A percentile compares a stretch with the other conserved stretches of the same genome.
Evolutionary conservation across 2,113 vertebrate genomes (phyloP).

Genomic region (Python bivittatus): DNA sequence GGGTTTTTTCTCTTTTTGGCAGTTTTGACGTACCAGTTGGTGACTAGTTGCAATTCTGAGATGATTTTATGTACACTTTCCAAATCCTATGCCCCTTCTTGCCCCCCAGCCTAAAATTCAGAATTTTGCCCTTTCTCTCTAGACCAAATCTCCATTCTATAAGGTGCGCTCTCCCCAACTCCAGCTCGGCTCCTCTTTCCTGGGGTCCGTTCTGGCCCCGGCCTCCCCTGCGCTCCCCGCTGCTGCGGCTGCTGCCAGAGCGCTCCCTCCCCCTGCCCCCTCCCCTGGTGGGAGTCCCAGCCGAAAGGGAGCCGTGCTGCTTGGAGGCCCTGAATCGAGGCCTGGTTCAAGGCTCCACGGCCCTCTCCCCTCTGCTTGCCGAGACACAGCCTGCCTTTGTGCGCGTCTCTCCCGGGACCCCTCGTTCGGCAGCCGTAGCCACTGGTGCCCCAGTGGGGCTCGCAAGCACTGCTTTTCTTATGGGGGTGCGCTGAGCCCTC

Average conservation of each 20-base stretch:
- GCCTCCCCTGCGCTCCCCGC: not conserved
- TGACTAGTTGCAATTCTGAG: not conserved
- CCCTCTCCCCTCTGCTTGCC: slow-evolving; percentile 48
- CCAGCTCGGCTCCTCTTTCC: not conserved
- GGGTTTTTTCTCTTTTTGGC: not conserved
- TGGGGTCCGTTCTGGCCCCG: not conserved
- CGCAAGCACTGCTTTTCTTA: slow-evolving; percentile 60
- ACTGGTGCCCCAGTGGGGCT: slow-evolving; percentile 40
- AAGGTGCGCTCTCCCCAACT: not conserved
- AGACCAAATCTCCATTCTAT: not conserved
- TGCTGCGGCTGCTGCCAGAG: not conserved
- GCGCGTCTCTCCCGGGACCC: slow-evolving; percentile 21
- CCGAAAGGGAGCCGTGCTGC: slow-evolving; percentile 48
- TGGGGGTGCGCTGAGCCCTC: not conserved
- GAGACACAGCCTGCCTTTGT: slow-evolving; percentile 64
- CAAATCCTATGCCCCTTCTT: not conserved
- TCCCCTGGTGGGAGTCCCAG: slow-evolving; percentile 48
- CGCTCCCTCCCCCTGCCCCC: not conserved
- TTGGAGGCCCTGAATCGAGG: slow-evolving; percentile 46
- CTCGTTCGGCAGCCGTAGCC: not conserved
- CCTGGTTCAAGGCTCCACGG: slow-evolving; percentile 58
- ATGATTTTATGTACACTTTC: not conserved
- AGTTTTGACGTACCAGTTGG: not conserved
- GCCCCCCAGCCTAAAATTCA: not conserved
- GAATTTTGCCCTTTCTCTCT: not conserved